Percentiles rank a stretch among this genome's conserved stretches.
These are phyloP conservation scores for Buphagus erythrorhynchus DNA, from an alignment of 2,797 vertebrate species.

Conservation along the genomic window DNA sequence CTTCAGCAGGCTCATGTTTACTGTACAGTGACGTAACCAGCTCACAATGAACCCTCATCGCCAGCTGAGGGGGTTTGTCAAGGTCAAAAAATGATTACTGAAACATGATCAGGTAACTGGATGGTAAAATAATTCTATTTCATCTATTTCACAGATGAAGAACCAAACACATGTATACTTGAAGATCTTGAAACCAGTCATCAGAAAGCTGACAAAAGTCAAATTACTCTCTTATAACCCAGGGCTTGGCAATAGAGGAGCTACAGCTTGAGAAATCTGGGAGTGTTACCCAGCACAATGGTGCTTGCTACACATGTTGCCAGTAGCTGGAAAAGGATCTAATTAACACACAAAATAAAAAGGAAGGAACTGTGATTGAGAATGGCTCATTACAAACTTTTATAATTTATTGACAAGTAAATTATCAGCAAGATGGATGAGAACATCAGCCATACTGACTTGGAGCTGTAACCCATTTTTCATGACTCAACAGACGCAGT, in stretches of 20 bases:
- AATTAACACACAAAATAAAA: background rate
- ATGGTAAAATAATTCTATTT: background rate
- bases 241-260: background rate
- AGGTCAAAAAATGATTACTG: background rate
- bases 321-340: background rate
- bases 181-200: background rate
- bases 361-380: background rate
- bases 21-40: background rate
- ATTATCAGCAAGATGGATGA: background rate
- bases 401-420: background rate
- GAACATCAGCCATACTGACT: background rate
- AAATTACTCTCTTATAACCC: background rate
- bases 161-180: background rate
- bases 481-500: background rate
- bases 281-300: background rate
- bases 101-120: background rate
- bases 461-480: background rate
- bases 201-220: background rate
- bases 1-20: background rate
- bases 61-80: background rate
- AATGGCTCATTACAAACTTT: background rate
- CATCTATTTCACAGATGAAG: background rate
- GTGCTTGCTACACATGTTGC: background rate
- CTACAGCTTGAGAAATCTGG: background rate
- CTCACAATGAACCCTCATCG: background rate